These are phyloP conservation scores for Nasonia vitripennis DNA, from an alignment of 1,140 invertebrate species.

Conservation along the genomic window DNA sequence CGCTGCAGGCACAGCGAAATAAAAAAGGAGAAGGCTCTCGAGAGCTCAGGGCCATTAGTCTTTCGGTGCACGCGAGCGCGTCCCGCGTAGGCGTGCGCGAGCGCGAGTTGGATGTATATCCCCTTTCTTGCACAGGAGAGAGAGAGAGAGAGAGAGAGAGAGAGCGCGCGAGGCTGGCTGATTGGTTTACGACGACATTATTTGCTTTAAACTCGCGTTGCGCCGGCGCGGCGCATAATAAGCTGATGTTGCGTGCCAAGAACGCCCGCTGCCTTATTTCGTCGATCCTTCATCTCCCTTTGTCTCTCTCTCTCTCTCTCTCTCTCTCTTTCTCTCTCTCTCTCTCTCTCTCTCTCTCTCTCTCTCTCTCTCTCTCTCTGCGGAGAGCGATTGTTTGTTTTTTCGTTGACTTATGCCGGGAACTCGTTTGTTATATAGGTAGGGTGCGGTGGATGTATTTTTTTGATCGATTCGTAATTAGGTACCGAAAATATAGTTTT, in stretches of 20 bases:
- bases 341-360: neutral
- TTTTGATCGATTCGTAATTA: neutral
- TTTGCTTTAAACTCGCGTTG: constrained; percentile 61
- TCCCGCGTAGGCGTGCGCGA: constrained; percentile 20
- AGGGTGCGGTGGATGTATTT: neutral
- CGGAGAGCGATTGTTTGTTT: neutral
- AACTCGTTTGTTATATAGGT: neutral
- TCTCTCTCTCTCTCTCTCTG: neutral
- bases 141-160: constrained; percentile 25
- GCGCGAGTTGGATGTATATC: neutral
- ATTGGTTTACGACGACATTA: constrained; percentile 69
- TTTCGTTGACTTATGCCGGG: neutral
- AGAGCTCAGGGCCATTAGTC: constrained; percentile 58
- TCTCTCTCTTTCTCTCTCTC: neutral
- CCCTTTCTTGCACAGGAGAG: neutral
- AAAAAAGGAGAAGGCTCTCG: neutral
- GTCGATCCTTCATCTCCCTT: constrained; percentile 46
- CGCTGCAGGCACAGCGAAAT: neutral
- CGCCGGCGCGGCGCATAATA: constrained; percentile 62
- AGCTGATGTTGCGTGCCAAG: constrained; percentile 52
- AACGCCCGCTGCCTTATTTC: constrained; percentile 55
- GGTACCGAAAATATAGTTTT: too few relatives aligned
- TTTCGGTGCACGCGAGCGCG: constrained; percentile 24
- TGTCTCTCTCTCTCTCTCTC: neutral
- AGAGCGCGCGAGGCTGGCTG: constrained; percentile 51